Evolutionary conservation across 1,140 invertebrate genomes (phyloP).

Genomic region (Drosophila lacertosa): DNA sequence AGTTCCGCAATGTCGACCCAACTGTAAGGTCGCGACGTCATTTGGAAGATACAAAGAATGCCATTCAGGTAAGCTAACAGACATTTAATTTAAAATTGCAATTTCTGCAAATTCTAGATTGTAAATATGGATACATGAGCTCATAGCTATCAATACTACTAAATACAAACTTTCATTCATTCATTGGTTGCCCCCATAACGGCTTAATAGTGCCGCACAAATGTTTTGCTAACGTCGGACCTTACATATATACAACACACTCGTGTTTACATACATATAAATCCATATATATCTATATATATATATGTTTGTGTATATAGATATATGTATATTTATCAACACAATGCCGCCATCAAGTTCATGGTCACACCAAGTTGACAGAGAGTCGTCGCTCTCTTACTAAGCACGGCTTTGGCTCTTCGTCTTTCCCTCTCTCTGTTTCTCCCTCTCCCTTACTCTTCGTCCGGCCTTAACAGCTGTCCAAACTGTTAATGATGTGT

Average conservation of each 20-base stretch:
- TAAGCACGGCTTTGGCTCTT: slow-evolving; percentile 40
- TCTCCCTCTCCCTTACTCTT: slow-evolving; percentile 10
- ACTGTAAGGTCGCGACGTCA: slow-evolving; percentile 90
- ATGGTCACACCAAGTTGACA: slow-evolving; percentile 55
- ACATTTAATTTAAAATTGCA: background rate
- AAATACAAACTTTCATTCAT: slow-evolving; percentile 34
- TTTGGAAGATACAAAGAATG: slow-evolving; percentile 88
- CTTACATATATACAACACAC: background rate
- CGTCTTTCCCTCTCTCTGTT: slow-evolving; percentile 7
- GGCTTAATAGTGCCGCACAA: slow-evolving; percentile 16
- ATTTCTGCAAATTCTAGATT: slow-evolving; percentile 3
- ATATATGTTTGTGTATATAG: slow-evolving; percentile 18
- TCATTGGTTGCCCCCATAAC: slow-evolving; percentile 48
- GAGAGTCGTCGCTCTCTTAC: slow-evolving; percentile 46
- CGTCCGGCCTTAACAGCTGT: slow-evolving; percentile 26
- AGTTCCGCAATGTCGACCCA: slow-evolving; percentile 89
- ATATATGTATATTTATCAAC: slow-evolving; percentile 34
- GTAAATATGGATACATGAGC: slow-evolving; percentile 18
- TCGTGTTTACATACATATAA: slow-evolving; percentile 10
- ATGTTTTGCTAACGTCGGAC: slow-evolving; percentile 20
- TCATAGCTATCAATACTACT: too few relatives aligned
- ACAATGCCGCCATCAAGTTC: slow-evolving; percentile 64
- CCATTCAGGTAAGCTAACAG: slow-evolving; percentile 86
- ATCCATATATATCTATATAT: slow-evolving; percentile 19
- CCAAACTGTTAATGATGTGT: slow-evolving; percentile 47